A percentile compares a stretch with the other conserved stretches of the same genome.
Evolutionary conservation across 2,888 invertebrate species (phyloP).

Genomic region (Diarsia dahlii): DNA sequence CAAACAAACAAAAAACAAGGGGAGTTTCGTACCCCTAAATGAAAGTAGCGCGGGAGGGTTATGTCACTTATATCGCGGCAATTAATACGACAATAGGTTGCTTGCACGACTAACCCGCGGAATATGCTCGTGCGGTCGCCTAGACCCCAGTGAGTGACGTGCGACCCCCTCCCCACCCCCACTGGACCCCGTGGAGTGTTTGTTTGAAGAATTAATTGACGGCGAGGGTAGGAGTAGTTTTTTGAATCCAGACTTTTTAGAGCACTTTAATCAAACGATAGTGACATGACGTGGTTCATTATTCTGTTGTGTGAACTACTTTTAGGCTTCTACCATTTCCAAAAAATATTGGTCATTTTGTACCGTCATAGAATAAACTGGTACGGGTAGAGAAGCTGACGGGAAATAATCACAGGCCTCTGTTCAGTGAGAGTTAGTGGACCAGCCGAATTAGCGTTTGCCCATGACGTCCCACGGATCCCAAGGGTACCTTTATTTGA

Average conservation of each 20-base stretch:
- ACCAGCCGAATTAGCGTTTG: neutral
- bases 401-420: neutral
- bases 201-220: constrained; percentile 60
- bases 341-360: neutral
- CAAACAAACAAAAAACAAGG: constrained; percentile 44
- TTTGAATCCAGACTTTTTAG: constrained; percentile 1
- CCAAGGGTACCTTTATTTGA: neutral
- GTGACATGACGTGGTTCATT: neutral
- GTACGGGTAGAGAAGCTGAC: neutral
- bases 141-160: constrained; percentile 55
- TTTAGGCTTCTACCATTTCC: neutral
- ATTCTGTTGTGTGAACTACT: neutral
- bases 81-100: constrained; percentile 69
- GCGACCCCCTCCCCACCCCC: no score
- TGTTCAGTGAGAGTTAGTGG: neutral
- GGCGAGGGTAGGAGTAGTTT: constrained; percentile 11
- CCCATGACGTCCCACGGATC: neutral
- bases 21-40: constrained; percentile 49
- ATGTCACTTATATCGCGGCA: constrained; percentile 65
- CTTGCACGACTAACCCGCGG: constrained; percentile 71
- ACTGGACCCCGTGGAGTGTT: constrained; percentile 56
- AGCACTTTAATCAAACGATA: neutral
- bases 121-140: constrained; percentile 76
- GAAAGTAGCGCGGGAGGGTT: constrained; percentile 64
- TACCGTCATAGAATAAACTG: neutral